Conservation (phyloP, 2,113 vertebrate species). For the Neolamprologus kungweensis region DNA sequence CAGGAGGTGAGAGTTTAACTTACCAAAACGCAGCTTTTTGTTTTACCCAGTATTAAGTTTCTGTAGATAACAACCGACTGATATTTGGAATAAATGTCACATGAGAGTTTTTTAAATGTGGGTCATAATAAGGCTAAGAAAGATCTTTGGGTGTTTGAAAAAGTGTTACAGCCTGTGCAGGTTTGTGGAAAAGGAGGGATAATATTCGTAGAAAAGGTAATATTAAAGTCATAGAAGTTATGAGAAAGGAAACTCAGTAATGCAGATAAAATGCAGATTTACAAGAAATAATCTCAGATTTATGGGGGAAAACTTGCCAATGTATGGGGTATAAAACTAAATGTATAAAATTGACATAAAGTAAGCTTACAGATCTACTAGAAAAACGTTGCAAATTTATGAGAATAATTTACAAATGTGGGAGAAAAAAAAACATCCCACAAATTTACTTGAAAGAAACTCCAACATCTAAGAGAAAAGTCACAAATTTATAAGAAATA, state of each 20-base stretch:
- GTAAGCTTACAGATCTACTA: not conserved
- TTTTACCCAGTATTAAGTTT: not conserved
- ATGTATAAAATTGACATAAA: not conserved
- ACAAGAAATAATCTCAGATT: not conserved
- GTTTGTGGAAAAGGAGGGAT: not conserved
- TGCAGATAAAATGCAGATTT: not conserved
- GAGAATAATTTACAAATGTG: not conserved
- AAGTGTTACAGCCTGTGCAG: not conserved
- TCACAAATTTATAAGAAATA: not conserved
- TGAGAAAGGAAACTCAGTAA: not conserved
- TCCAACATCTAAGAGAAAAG: not conserved
- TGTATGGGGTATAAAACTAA: not conserved
- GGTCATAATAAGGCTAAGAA: not conserved
- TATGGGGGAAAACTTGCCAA: too few species aligned
- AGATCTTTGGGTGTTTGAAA: not conserved
- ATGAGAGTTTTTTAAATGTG: not conserved
- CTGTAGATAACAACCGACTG: not conserved
- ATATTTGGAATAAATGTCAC: not conserved
- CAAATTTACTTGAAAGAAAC: not conserved
- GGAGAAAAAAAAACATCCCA: not conserved
- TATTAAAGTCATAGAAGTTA: not conserved
- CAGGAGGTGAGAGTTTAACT: slow-evolving; percentile 78
- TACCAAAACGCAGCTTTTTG: not conserved
- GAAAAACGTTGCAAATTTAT: not conserved
- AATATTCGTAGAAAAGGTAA: not conserved